Conservation (phyloP, 2,888 invertebrate genomes). For the Tipula helvola region DNA sequence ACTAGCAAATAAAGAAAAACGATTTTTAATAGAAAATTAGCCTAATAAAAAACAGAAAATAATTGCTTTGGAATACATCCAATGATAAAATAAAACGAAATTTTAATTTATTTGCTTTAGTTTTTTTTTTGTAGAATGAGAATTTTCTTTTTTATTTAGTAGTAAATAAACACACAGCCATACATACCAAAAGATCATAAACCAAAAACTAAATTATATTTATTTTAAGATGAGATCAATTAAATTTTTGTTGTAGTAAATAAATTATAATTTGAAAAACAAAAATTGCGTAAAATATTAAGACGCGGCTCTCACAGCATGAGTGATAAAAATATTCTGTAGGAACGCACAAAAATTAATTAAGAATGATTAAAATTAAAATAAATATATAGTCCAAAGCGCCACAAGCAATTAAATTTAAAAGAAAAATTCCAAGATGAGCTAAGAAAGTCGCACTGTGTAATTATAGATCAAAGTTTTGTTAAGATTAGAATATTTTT, state of each 20-base stretch:
- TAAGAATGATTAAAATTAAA: not conserved
- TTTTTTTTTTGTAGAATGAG: not conserved
- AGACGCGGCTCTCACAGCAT: not conserved
- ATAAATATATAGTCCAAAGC: not conserved
- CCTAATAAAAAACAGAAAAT: not conserved
- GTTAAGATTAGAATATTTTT: not conserved
- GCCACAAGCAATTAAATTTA: not conserved
- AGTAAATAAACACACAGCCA: not conserved
- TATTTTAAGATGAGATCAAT: not conserved
- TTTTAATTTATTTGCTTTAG: not conserved
- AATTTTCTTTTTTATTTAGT: not conserved
- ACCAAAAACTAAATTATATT: not conserved
- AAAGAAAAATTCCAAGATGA: not conserved
- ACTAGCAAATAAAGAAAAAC: not conserved
- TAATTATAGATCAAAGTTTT: not conserved
- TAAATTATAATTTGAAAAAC: not conserved
- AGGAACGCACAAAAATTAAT: not conserved
- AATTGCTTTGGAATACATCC: not conserved
- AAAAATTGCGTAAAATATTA: not conserved
- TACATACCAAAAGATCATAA: not conserved
- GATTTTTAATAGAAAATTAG: not conserved
- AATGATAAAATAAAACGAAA: not conserved
- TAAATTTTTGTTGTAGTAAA: not conserved
- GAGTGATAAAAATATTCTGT: not conserved
- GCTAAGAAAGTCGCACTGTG: not conserved